Percentiles rank a stretch among this genome's conserved stretches.
Conservation (phyloP, 2,113 vertebrate genomes). For the Rhinolophus sinicus region DNA sequence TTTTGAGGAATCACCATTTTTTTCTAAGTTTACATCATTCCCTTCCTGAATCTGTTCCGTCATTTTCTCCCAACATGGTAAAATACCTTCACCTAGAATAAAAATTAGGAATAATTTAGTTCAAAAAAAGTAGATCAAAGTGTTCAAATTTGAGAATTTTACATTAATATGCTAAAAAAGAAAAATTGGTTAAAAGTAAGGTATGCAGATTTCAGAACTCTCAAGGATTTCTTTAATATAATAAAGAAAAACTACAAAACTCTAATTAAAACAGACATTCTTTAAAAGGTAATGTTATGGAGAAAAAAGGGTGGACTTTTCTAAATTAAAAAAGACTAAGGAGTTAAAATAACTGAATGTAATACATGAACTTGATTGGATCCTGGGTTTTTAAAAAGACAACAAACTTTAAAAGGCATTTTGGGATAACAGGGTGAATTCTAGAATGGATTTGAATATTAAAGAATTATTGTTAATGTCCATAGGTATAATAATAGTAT, state of each 20-base stretch:
- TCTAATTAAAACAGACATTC: not conserved
- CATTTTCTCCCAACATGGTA: constrained; percentile 76
- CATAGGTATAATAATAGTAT: not conserved
- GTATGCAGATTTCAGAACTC: not conserved
- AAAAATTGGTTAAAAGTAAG: not conserved
- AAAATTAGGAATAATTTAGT: constrained; percentile 64
- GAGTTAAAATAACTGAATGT: not conserved
- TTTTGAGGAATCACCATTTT: constrained; percentile 51
- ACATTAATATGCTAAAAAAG: not conserved
- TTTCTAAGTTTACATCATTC: constrained; percentile 51
- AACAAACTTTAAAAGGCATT: constrained; percentile 9
- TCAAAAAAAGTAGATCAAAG: not conserved
- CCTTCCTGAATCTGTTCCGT: constrained; percentile 63
- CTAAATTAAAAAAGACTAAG: not conserved
- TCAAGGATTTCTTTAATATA: constrained; percentile 25
- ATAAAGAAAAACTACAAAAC: constrained; percentile 26
- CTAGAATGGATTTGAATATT: constrained; percentile 7
- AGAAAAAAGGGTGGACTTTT: not conserved
- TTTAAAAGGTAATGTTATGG: not conserved
- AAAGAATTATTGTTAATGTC: not conserved
- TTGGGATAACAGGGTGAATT: not conserved
- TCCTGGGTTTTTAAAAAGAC: not conserved
- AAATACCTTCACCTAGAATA: constrained; percentile 77
- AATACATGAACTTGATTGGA: not conserved
- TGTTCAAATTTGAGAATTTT: constrained; percentile 47